Percentiles rank a stretch among this genome's conserved stretches.
These are phyloP conservation scores for Phalacrocorax carbo DNA, from an alignment of 2,113 vertebrate genomes.

Conservation along the genomic window DNA sequence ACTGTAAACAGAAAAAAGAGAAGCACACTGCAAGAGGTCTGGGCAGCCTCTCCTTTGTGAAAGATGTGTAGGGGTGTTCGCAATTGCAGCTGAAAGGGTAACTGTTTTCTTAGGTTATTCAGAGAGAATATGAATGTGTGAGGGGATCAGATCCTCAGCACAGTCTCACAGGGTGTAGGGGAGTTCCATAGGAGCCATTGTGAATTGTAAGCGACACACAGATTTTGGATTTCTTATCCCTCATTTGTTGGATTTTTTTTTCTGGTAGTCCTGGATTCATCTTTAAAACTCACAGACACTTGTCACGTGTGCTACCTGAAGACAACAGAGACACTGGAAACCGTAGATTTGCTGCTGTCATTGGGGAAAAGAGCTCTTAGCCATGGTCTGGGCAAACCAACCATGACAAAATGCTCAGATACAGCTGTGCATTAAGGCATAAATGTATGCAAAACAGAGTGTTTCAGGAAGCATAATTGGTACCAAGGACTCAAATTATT, in stretches of 20 bases:
- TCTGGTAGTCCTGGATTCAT: not conserved
- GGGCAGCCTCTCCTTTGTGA: not conserved
- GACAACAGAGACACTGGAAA: not conserved
- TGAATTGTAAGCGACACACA: not conserved
- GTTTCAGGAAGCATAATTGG: not conserved
- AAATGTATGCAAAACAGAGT: not conserved
- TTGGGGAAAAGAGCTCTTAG: not conserved
- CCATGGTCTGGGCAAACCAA: not conserved
- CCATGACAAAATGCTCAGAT: not conserved
- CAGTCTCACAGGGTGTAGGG: not conserved
- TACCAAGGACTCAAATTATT: not conserved
- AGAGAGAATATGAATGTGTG: not conserved
- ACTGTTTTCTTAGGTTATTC: not conserved
- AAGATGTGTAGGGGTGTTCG: not conserved
- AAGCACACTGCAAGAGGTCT: not conserved
- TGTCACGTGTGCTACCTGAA: not conserved
- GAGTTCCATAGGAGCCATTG: rapidly evolving
- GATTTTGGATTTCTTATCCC: not conserved
- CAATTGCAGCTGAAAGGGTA: not conserved
- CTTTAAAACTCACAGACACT: not conserved
- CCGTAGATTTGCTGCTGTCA: not conserved
- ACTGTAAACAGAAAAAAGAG: not conserved
- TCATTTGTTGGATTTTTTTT: not conserved
- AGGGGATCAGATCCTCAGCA: not conserved
- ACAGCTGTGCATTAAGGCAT: not conserved